Evolutionary conservation across 2,113 vertebrate species (phyloP), one percentile per base, ranked within the genome.

Genomic region (Macheiramphus alcinus): DNA sequence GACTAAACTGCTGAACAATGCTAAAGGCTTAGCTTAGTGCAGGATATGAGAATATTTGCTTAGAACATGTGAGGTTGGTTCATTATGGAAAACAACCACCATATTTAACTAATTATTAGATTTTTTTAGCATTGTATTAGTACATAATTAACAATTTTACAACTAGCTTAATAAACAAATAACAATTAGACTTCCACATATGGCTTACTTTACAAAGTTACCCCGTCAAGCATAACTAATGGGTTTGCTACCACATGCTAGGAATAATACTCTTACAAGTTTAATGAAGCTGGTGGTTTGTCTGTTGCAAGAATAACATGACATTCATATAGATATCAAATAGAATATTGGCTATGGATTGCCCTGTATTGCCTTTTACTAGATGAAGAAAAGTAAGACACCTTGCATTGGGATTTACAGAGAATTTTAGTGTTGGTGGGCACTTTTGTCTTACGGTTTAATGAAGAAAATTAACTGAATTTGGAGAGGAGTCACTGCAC

Each of bases 181-280:
- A 93, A 94, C 92, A 95, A 92, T 94, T 96, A 95, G 90, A 91
- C 48, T 91, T 90, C 80, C 86, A 94, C 76, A 55, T 94, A 59
- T 63, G 84, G 89, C 84, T 95, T 91, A n/a, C 74, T 93, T 88
- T 58, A 79, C 55, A 70, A 90, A 96, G 91, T 93, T 93, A 85
- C 61, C 38, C 58, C 5, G 0, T 65, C 62, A 65, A 61, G 62
- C 80, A 68, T 82, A 88, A 70, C 53, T 75, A 85, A 84, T 12
- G 13, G 38, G 19, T 62, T 91, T 91, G 40, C 62, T 66, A 58
- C 76, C 68, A 79, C 91, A 38, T 80, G 70, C 66, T 79, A 88
- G 63, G 18, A 80, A 70, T 53, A 59, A 86, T 74, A 17, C 75
- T 80, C 47, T 40, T 59, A 45, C 8, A 58, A 91, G 58, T 80